Evolutionary conservation across 1,140 invertebrate species (phyloP).

Genomic region (Odontomachus brunneus): DNA sequence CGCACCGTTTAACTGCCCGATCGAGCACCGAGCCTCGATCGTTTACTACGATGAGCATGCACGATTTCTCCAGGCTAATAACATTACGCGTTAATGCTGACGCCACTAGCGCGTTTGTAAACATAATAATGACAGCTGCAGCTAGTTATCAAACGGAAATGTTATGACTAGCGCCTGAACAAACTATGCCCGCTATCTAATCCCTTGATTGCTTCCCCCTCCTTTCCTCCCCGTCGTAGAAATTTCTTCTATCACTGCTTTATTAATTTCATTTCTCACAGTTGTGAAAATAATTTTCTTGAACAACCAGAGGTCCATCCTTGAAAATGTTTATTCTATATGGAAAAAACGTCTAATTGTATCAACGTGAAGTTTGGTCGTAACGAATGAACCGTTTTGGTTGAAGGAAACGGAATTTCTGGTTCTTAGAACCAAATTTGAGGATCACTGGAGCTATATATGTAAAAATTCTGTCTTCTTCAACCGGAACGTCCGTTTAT

Average conservation of each 20-base stretch:
- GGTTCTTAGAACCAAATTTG: no score
- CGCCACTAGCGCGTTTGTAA: not conserved
- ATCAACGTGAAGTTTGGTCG: no score
- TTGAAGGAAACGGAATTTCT: no score
- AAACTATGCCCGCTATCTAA: not conserved
- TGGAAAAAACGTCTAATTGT: no score
- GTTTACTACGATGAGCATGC: not conserved
- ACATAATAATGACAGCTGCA: slow-evolving; percentile 1
- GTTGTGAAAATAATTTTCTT: not conserved
- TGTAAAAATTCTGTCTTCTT: no score
- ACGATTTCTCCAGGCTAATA: slow-evolving; percentile 1
- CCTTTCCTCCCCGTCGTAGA: no score
- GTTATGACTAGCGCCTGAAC: not conserved
- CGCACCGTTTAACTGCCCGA: not conserved
- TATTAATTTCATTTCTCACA: not conserved
- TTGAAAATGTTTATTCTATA: no score
- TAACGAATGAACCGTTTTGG: no score
- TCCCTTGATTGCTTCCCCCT: not conserved
- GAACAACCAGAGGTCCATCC: no score
- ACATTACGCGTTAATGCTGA: not conserved
- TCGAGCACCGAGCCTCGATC: not conserved
- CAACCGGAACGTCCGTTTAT: no score
- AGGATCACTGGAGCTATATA: no score
- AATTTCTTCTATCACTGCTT: not conserved
- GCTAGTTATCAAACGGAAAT: not conserved